Conservation (phyloP, 2,113 vertebrate species). For the Zapus hudsonius region DNA sequence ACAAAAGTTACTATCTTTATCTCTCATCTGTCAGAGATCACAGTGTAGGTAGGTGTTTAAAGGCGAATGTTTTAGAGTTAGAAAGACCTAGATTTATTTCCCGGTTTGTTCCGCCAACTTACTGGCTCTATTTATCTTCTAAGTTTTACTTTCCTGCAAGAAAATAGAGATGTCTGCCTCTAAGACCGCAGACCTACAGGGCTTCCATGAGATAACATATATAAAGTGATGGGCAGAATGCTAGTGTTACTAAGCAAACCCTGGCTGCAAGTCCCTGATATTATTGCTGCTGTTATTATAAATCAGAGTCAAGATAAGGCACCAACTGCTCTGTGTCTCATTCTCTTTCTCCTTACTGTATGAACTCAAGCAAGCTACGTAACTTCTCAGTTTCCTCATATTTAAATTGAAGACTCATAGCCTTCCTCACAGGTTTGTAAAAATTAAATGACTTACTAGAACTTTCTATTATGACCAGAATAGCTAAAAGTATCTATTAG, state of each 20-base stretch:
- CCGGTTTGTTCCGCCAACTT: background rate
- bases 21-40: slow-evolving; percentile 61
- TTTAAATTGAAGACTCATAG: background rate
- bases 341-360: background rate
- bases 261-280: background rate
- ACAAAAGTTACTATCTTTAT: slow-evolving; percentile 58
- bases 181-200: accelerated
- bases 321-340: background rate
- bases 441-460: background rate
- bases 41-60: slow-evolving; percentile 29
- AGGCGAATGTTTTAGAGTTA: slow-evolving; percentile 45
- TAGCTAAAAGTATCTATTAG: background rate
- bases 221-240: background rate
- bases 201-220: background rate
- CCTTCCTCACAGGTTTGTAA: background rate
- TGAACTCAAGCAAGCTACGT: background rate
- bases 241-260: background rate
- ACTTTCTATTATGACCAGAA: background rate
- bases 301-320: background rate
- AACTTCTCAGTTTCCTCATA: background rate
- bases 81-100: slow-evolving; percentile 55
- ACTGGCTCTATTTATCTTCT: background rate
- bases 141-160: background rate
- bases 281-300: background rate
- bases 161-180: background rate